Evolutionary conservation across 53 echinoderm and acorn worm species (phyloP).

Genomic region (Patiria pectinifera): DNA sequence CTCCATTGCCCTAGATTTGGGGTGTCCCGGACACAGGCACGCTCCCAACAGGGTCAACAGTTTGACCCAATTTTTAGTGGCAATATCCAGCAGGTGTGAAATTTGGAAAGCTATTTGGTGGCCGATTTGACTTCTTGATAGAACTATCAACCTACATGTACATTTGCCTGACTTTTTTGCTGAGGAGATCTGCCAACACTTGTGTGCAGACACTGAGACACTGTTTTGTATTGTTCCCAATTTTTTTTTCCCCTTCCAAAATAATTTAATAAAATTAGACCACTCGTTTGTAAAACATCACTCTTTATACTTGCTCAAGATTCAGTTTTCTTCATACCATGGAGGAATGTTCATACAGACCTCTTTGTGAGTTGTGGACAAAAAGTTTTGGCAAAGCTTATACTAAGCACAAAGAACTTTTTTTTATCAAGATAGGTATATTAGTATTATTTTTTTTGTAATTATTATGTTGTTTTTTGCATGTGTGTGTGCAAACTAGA

Average conservation of each 20-base stretch:
- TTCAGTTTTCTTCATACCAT: not conserved
- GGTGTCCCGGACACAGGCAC: not conserved
- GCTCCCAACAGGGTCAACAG: conserved; percentile 13
- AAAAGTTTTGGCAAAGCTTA: no score
- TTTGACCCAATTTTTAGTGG: conserved; percentile 47
- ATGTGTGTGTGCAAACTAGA: not conserved
- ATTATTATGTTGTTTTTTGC: no score
- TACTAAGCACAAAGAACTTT: no score
- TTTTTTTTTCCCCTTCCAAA: not conserved
- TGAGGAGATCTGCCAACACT: not conserved
- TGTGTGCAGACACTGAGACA: not conserved
- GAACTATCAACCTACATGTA: conserved; percentile 11
- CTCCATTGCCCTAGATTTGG: conserved; percentile 35
- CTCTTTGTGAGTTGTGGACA: not conserved
- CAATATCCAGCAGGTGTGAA: conserved; percentile 14
- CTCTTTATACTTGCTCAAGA: no score
- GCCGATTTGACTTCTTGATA: conserved; percentile 13
- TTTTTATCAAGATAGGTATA: no score
- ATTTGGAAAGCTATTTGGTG: conserved; percentile 12
- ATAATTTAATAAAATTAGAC: not conserved
- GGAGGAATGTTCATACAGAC: not conserved
- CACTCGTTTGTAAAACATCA: not conserved
- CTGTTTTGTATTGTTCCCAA: not conserved
- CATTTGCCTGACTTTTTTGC: not conserved
- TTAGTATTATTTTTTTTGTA: no score